Conservation (phyloP, 2,113 vertebrate species). For the Xerus inauris region DNA sequence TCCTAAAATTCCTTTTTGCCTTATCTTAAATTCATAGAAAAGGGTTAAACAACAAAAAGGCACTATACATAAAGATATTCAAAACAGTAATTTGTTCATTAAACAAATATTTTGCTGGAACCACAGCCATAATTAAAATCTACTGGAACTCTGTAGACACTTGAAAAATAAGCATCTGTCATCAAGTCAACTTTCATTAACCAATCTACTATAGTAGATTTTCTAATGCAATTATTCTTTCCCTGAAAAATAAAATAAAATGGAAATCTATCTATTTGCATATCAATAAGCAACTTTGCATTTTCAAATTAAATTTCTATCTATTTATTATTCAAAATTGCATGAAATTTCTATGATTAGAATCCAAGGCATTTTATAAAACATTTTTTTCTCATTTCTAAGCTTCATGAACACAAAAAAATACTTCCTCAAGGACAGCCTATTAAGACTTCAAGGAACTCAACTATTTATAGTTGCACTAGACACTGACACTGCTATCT, state of each 20-base stretch:
- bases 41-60: neutral
- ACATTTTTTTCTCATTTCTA: neutral
- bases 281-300: neutral
- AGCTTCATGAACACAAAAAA: slow-evolving; percentile 5
- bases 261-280: neutral
- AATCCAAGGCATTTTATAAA: neutral
- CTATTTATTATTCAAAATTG: neutral
- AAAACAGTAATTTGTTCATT: neutral
- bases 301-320: slow-evolving; percentile 16
- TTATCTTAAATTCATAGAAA: neutral
- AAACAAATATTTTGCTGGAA: neutral
- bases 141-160: neutral
- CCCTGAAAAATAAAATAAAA: neutral
- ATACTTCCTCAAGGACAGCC: neutral
- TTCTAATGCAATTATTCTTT: neutral
- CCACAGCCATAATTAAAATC: neutral
- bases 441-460: neutral
- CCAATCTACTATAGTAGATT: neutral
- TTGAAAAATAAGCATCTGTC: neutral
- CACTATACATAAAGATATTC: neutral
- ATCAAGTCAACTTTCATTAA: neutral
- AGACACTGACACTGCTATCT: neutral
- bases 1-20: neutral
- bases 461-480: neutral
- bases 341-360: neutral